Evolutionary conservation across 1,140 invertebrate genomes (phyloP).

Genomic region (Musca domestica): DNA sequence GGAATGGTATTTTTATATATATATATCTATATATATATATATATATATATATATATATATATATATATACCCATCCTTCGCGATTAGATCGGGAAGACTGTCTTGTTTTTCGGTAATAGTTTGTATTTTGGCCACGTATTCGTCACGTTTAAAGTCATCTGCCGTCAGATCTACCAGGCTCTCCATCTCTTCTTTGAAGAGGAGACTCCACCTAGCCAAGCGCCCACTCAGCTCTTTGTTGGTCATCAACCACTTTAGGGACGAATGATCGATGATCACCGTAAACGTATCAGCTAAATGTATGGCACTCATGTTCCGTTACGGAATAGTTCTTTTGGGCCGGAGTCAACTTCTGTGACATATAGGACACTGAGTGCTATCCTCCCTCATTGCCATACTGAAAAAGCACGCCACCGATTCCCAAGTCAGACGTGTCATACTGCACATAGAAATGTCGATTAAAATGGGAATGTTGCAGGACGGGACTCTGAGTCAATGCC

Average conservation of each 20-base stretch:
- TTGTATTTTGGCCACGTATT: not conserved
- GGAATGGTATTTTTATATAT: too few relatives aligned
- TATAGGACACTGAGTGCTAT: slow-evolving; percentile 18
- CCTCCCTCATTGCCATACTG: slow-evolving; percentile 34
- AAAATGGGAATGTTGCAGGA: not conserved
- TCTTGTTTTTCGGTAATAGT: not conserved
- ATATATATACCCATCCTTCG: too few relatives aligned
- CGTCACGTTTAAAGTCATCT: not conserved
- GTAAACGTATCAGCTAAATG: not conserved
- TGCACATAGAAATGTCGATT: not conserved
- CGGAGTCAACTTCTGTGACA: slow-evolving; percentile 23
- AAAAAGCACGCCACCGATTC: slow-evolving; percentile 43
- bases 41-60: too few relatives aligned
- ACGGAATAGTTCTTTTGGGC: slow-evolving; percentile 23
- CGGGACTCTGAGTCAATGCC: not conserved
- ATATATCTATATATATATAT: too few relatives aligned
- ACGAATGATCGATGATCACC: too few relatives aligned
- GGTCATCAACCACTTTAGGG: too few relatives aligned
- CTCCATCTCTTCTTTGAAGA: not conserved
- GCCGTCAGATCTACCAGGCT: not conserved
- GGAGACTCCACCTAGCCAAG: not conserved
- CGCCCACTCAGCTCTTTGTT: too few relatives aligned
- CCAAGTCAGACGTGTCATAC: slow-evolving; percentile 45
- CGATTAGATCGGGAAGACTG: not conserved
- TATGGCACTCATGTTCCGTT: not conserved